Conservation (phyloP, 2,888 invertebrate genomes). For the Acleris literana region DNA sequence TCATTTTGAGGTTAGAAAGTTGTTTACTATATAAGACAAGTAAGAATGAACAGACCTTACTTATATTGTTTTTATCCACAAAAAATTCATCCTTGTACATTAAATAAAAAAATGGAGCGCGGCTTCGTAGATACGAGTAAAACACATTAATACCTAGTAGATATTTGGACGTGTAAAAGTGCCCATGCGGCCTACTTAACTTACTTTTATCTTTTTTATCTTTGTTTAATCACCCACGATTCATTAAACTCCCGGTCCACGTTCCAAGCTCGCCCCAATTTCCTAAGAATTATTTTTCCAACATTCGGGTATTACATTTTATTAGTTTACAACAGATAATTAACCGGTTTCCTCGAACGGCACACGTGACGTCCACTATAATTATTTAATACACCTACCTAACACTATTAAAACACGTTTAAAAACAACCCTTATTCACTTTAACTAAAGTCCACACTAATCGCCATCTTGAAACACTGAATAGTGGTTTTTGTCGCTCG, state of each 20-base stretch:
- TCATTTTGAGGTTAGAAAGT: no score
- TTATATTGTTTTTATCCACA: no score
- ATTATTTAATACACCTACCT: constrained; percentile 32
- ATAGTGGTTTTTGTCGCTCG: constrained; percentile 60
- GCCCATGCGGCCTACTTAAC: no score
- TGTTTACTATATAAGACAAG: no score
- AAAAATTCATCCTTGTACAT: no score
- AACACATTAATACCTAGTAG: no score
- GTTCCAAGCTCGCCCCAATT: constrained; percentile 22
- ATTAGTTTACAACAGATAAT: constrained; percentile 75
- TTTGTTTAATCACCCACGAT: no score
- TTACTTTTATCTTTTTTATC: no score
- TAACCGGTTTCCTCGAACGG: constrained; percentile 73
- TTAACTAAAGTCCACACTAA: not conserved
- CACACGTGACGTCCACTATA: constrained; percentile 58
- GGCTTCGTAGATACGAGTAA: no score
- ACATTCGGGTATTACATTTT: constrained; percentile 59
- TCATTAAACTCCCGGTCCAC: constrained; percentile 4
- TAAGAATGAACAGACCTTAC: no score
- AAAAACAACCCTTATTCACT: constrained; percentile 1
- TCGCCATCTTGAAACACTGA: constrained; percentile 45
- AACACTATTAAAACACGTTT: not conserved
- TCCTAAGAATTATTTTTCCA: constrained; percentile 39
- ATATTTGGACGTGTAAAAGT: no score
- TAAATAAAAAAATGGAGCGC: no score